Conservation (phyloP, 2,888 invertebrate genomes). For the Drosophila lacicola region DNA sequence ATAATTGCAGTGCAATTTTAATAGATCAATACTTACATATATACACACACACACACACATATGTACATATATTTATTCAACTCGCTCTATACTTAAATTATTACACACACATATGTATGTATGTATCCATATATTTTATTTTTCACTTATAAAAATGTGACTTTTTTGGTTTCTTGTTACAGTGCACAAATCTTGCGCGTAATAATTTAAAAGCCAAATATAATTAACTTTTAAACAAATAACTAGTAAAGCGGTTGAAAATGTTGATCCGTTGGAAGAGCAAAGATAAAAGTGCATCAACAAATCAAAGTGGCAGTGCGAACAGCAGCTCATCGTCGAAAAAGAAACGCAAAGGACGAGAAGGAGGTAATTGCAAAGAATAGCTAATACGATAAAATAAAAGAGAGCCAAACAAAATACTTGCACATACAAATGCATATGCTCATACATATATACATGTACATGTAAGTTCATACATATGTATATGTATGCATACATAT, state of each 20-base stretch:
- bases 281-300: conserved; percentile 91
- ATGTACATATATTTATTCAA: neutral
- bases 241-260: conserved; percentile 52
- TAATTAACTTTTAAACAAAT: conserved; percentile 9
- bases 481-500: too few species aligned
- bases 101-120: neutral
- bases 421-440: neutral
- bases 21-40: neutral
- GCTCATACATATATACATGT: neutral
- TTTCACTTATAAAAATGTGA: neutral
- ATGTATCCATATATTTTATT: neutral
- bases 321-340: conserved; percentile 88
- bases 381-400: neutral
- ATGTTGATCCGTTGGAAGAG: conserved; percentile 95
- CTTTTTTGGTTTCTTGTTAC: conserved; percentile 8
- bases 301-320: conserved; percentile 87
- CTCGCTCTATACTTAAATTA: too few species aligned
- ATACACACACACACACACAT: neutral
- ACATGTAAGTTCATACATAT: neutral
- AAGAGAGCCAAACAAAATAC: neutral
- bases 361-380: conserved; percentile 88
- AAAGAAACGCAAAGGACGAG: conserved; percentile 94
- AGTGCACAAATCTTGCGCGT: conserved; percentile 17
- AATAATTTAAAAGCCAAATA: conserved; percentile 11
- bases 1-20: neutral